Base-by-base conservation (phyloP, 2,113 vertebrate genomes). In the Semnornis frantzii region DNA sequence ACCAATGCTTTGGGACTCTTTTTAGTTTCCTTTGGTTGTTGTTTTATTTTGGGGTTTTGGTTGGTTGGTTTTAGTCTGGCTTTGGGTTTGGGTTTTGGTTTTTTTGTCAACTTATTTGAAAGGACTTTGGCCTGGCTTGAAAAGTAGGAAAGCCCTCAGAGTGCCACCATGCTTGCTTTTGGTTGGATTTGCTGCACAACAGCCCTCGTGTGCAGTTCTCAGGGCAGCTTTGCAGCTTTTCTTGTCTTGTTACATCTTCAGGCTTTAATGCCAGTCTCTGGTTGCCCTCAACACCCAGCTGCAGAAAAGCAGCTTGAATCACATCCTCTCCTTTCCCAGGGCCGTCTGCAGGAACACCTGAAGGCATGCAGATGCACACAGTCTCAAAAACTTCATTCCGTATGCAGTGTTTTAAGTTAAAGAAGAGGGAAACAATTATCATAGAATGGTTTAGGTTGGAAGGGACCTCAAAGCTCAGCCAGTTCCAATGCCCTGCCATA, bases 1-100 rank as follows among this genome's bases (percentile, higher is more conserved):
- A 6, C 1, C 0, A 30, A 44, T 0, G 2, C 39, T 85, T 87
- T 44, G 15, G 42, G 6, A 9, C 5, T 24, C 62, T 23, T 50
- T 23, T 48, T n/a, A n/a, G 5, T 48, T 50, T 50, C 12, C 48
- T 42, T 42, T 10, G 37, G 37, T 39, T 7, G 42, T 42, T 42
- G 42, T 42, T 42, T 42, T 42, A 42, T 42, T 42, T 42, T 13
- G 42, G 42, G 42, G 13, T 42, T 42, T 13, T 42, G 42, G 42
- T 42, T 42, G 42, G 13, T 39, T 39, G 37, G 37, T 39, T 39
- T 39, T 39, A 39, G 10, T 39, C 37, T 39, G 37, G 37, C 37
- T 39, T 39, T 39, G 37, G 37, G 37, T 39, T 39, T 39, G 7
- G 37, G 37, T 37, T 74, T 39, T 39, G 7, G 37, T 7, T 37